Evolutionary conservation across 1,140 invertebrate genomes (phyloP).

Genomic region (Rhysida immarginata): DNA sequence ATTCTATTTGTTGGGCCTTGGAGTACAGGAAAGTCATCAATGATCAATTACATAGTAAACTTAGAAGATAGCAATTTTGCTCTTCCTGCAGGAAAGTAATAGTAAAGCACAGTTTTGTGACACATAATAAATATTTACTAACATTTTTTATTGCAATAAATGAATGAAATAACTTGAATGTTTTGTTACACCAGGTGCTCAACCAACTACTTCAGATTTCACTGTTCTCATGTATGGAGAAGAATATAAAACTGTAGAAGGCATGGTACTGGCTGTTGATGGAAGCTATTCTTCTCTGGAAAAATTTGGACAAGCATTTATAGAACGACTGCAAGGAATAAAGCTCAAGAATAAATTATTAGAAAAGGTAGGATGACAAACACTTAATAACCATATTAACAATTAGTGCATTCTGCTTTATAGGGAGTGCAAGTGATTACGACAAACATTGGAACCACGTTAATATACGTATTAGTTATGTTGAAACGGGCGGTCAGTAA

Average conservation of each 20-base stretch:
- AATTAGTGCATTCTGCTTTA: too few relatives aligned
- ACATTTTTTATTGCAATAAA: background rate
- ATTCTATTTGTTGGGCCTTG: constrained; percentile 27
- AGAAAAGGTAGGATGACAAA: constrained; percentile 20
- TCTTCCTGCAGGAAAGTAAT: constrained; percentile 14
- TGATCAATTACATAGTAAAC: constrained; percentile 28
- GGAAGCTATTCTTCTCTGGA: constrained; percentile 17
- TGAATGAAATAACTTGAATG: too few relatives aligned
- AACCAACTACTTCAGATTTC: constrained; percentile 25
- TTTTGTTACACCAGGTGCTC: constrained; percentile 24
- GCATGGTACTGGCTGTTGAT: constrained; percentile 19
- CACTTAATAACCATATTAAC: background rate
- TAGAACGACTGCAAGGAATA: constrained; percentile 22
- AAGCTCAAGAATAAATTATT: constrained; percentile 20
- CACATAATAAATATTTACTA: background rate
- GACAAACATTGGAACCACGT: too few relatives aligned
- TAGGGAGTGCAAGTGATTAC: too few relatives aligned
- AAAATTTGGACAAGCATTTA: constrained; percentile 20
- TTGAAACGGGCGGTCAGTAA: too few relatives aligned
- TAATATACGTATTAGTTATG: too few relatives aligned
- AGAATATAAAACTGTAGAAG: constrained; percentile 16
- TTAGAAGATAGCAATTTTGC: constrained; percentile 7
- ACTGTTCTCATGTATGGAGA: constrained; percentile 18
- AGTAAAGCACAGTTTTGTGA: background rate
- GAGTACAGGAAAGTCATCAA: constrained; percentile 27